Evolutionary conservation across 92 coral and sea anemone species (phyloP).

Genomic region (Siderastrea radians): DNA sequence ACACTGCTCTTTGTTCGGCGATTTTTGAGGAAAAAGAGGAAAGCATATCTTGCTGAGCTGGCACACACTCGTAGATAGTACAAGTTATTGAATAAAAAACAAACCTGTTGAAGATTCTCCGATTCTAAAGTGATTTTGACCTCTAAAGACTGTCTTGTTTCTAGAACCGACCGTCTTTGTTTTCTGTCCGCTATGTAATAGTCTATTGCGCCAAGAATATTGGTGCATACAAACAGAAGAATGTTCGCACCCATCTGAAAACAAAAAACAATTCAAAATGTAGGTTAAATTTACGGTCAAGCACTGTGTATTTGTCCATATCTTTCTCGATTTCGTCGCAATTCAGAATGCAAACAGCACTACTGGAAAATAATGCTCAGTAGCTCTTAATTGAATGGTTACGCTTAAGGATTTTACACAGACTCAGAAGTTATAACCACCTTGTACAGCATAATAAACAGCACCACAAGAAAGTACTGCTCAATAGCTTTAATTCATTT

Average conservation of each 20-base stretch:
- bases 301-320: neutral
- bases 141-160: slow-evolving; percentile 93
- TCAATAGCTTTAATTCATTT: too few relatives aligned
- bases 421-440: neutral
- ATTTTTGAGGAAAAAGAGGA: too few relatives aligned
- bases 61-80: too few relatives aligned
- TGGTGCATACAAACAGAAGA: slow-evolving; percentile 85
- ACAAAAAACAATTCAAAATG: neutral
- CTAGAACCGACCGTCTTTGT: slow-evolving; percentile 94
- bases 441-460: neutral
- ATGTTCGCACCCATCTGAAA: slow-evolving; percentile 86
- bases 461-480: too few relatives aligned
- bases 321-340: neutral
- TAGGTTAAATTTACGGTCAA: neutral
- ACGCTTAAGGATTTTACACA: neutral
- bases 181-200: slow-evolving; percentile 92
- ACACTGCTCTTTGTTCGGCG: too few relatives aligned
- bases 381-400: neutral
- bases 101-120: slow-evolving; percentile 94
- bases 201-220: slow-evolving; percentile 92
- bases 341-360: neutral
- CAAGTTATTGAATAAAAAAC: neutral
- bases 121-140: slow-evolving; percentile 89
- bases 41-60: too few relatives aligned
- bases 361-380: neutral